Percentiles rank a stretch among this genome's conserved stretches.
Conservation (phyloP, 2,797 vertebrate species). For the Scarus forsteni region DNA sequence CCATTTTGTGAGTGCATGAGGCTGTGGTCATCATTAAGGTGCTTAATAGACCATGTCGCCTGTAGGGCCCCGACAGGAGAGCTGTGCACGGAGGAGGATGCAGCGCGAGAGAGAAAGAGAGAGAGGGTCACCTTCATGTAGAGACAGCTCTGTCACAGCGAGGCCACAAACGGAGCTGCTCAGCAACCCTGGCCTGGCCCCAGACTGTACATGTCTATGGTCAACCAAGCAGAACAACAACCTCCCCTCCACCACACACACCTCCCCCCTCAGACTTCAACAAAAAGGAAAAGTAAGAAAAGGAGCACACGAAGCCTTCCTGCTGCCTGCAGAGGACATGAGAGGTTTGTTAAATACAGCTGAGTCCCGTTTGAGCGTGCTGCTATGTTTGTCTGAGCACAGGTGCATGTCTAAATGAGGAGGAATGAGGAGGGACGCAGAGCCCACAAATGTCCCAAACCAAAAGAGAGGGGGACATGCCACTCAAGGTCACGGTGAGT, state of each 20-base stretch:
- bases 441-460: constrained; percentile 56
- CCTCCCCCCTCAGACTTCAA: constrained; percentile 35
- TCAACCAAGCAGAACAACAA: constrained; percentile 76
- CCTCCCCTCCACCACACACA: constrained; percentile 41
- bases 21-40: constrained; percentile 82
- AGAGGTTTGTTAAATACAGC: constrained; percentile 51
- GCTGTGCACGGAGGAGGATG: constrained; percentile 64
- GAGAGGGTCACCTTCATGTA: constrained; percentile 84
- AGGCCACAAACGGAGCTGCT: constrained; percentile 65
- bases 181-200: constrained; percentile 57
- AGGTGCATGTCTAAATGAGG: constrained; percentile 83
- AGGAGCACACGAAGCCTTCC: background rate
- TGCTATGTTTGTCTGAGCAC: constrained; percentile 74
- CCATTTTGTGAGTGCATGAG: constrained; percentile 45
- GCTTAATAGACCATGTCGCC: constrained; percentile 83
- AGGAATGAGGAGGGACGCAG: constrained; percentile 62
- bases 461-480: constrained; percentile 61
- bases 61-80: constrained; percentile 72
- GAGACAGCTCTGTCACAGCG: constrained; percentile 73
- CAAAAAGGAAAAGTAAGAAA: constrained; percentile 16
- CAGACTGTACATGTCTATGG: constrained; percentile 70
- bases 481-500: constrained; percentile 82
- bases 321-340: constrained; percentile 19
- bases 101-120: constrained; percentile 29
- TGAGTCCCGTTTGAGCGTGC: constrained; percentile 40